These are phyloP conservation scores for Notoglanidium macrostoma DNA, from an alignment of 2,797 vertebrate species.

Conservation along the genomic window DNA sequence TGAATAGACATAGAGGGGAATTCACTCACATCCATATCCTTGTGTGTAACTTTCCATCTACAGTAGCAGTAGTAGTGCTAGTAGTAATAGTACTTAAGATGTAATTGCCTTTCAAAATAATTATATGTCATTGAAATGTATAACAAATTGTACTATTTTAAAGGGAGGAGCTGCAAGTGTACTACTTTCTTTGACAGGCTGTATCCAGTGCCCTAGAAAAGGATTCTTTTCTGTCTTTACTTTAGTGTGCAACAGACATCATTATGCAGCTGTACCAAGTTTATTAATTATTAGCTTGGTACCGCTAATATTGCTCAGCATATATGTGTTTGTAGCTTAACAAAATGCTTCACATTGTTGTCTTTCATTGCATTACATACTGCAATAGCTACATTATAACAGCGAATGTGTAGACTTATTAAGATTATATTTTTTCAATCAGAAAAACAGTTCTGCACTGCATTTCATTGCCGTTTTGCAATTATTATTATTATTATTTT, in stretches of 20 bases:
- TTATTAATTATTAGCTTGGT: background rate
- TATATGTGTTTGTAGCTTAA: background rate
- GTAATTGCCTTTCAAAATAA: background rate
- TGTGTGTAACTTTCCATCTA: background rate
- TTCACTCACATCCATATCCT: background rate
- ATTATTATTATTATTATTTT: background rate
- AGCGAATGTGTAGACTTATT: background rate
- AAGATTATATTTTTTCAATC: background rate
- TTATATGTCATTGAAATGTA: constrained; percentile 1
- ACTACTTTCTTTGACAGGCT: background rate
- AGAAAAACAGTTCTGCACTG: background rate
- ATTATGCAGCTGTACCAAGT: constrained; percentile 4
- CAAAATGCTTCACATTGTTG: background rate
- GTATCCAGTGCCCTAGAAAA: background rate
- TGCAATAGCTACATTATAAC: constrained; percentile 5
- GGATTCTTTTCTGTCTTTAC: background rate
- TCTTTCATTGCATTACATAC: background rate
- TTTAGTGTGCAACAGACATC: background rate
- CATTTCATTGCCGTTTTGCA: constrained; percentile 1
- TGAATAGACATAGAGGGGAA: background rate
- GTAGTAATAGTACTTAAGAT: background rate
- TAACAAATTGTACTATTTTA: constrained; percentile 8
- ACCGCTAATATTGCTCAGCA: background rate
- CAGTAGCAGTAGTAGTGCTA: background rate
- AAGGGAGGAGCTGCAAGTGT: background rate